Conservation (phyloP, 2,888 invertebrate species). For the Epinotia bilunana region DNA sequence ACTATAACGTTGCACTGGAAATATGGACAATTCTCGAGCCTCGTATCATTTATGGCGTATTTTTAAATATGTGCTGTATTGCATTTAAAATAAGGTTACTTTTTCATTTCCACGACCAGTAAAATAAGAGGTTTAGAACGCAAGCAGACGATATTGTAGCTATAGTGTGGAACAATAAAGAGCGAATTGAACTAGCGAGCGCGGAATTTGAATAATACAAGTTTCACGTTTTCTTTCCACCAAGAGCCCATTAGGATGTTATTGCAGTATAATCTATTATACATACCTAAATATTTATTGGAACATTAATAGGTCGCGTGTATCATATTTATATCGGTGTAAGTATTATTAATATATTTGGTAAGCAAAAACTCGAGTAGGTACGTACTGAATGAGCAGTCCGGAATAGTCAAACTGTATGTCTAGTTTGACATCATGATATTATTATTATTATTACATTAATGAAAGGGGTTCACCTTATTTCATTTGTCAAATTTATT, state of each 20-base stretch:
- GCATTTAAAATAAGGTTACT: background rate
- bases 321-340: background rate
- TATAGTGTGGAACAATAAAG: constrained; percentile 40
- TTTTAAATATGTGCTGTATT: background rate
- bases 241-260: constrained; percentile 35
- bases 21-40: constrained; percentile 35
- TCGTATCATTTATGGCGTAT: background rate
- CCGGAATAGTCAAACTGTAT: background rate
- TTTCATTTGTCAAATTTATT: background rate
- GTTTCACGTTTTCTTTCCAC: constrained; percentile 39
- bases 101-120: background rate
- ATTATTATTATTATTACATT: too few relatives aligned
- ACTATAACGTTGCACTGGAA: constrained; percentile 44
- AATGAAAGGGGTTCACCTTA: too few relatives aligned
- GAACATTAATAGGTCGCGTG: background rate
- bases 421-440: background rate
- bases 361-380: background rate
- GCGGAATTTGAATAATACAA: constrained; percentile 39
- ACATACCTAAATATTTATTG: constrained; percentile 17
- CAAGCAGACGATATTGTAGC: constrained; percentile 27
- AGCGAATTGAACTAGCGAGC: constrained; percentile 39
- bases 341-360: background rate
- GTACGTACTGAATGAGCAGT: background rate
- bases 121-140: constrained; percentile 5
- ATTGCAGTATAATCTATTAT: constrained; percentile 36